Evolutionary conservation across 2,888 invertebrate species (phyloP), one percentile per base, ranked within the genome.

Genomic region (Mantis religiosa): DNA sequence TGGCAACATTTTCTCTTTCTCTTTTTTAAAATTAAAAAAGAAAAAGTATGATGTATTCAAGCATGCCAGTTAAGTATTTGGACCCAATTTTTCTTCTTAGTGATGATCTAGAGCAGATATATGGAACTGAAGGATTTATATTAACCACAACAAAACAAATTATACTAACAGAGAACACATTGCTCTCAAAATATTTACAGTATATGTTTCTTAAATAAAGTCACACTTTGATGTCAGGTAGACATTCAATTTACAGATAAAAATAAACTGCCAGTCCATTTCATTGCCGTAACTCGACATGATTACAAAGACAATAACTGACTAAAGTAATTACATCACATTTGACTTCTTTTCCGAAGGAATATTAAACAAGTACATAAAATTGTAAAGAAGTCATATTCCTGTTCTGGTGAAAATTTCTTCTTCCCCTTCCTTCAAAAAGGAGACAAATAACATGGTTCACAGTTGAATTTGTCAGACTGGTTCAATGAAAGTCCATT

Each of bases 51-150:
- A 85, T 27, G 85, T 85, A 85, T 85, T 54, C 54, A 85, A 85
- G 41, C 54, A 85, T 41, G 28, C 15, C 85, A 47, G 47, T 47
- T 28, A 41, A 84, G 83, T 28, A 88, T 47, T 83, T 84, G 83
- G 88, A 83, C 83, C 88, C 83, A 83, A 84, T 88, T 83, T 84
- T 88, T 88, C 82, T 88, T 83, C 47, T 30, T 54, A 88, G 54
- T 88, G 30, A 71, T 71, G 54, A 87, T 83, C 82, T 83, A 87
- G 83, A 84, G 7, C 84, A 47, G 71, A 88, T 34, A 71, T 85
- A 54, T 27, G 27, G 85, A 85, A 85, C 85, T 85, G 25, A 85
- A 85, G 84, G 54, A 47, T 47, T 85, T 47, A 85, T 85, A 85
- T 54, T 85, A 41, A 54, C 27, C 84, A 84, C 84, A 34, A 34